Base-by-base conservation (phyloP, 2,888 invertebrate species). In the Tigriopus californicus region DNA sequence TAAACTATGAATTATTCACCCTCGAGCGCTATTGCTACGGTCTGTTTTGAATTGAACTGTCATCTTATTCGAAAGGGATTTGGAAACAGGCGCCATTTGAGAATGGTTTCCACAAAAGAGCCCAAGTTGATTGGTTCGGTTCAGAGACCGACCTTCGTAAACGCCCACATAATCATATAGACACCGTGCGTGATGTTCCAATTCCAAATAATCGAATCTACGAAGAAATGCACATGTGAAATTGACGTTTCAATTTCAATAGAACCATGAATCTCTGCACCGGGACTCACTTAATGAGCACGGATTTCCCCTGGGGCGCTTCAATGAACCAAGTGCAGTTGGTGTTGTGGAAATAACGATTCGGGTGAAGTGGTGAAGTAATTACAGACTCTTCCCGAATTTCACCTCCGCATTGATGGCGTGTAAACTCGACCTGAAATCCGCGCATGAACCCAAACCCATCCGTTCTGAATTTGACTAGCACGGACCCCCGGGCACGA, bases 271-370 rank as follows among this genome's bases (percentile, higher is more conserved):
- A n/a, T 46, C 6, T 15, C 8, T 5, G 8, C 8, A 5, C 5
- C 22, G 15, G 33, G 20, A 20, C 24, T 5, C 33, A 54, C 54
- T 54, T 54, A 15, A 54, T 1, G 11, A 40, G 40, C 18, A 54
- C 54, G 10, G 41, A 33, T 54, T 54, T 24, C n/a, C 41, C 41
- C 41, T 33, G 40, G 15, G 54, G 54, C 10, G 54, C 54, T 2
- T 33, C 20, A 54, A 54, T 54, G 13, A 41, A 41, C 54, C 54
- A 54, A 10, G 54, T 54, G 22, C 54, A 54, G 41, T 54, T 54
- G 6, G 41, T 18, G 41, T 54, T 54, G 41, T 40, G 24, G n/a
- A 18, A 41, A 41, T 54, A 54, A 1, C 18, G 15, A 40, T 25
- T 1, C 6, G 41, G 40, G 18, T 40, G 24, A 33, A 41, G 15